Conservation (phyloP, 92 coral and sea anemone genomes). For the Phenganax subtilis region DNA sequence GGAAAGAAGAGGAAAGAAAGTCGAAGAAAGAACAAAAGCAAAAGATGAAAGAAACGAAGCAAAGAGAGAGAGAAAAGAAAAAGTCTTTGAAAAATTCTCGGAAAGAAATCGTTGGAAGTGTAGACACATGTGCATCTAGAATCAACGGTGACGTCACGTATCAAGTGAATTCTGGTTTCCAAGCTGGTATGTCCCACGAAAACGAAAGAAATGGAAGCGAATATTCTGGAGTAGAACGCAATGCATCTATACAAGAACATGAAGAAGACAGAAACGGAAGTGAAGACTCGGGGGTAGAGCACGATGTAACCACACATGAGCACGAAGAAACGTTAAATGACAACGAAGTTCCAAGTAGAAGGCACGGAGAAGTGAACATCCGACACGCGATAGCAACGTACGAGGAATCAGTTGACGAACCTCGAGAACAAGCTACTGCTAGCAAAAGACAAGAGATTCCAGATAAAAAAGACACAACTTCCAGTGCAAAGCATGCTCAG, state of each 20-base stretch:
- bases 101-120: not conserved
- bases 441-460: not conserved
- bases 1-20: conserved; percentile 11
- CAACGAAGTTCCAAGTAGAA: not conserved
- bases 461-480: not conserved
- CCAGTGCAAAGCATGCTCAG: not conserved
- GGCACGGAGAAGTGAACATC: not conserved
- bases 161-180: not conserved
- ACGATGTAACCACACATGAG: not conserved
- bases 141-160: conserved; percentile 8
- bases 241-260: not conserved
- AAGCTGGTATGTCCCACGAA: not conserved
- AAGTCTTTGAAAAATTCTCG: conserved; percentile 21
- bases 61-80: conserved; percentile 6
- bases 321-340: not conserved
- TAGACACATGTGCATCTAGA: not conserved
- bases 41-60: conserved; percentile 3
- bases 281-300: not conserved
- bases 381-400: not conserved
- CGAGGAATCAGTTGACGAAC: conserved; percentile 2
- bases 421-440: not conserved
- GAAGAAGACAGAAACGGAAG: not conserved
- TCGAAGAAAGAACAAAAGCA: not conserved
- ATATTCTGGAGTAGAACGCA: not conserved
- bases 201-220: not conserved